Base-by-base conservation (phyloP, 2,797 vertebrate genomes). In the Thalassophryne amazonica region DNA sequence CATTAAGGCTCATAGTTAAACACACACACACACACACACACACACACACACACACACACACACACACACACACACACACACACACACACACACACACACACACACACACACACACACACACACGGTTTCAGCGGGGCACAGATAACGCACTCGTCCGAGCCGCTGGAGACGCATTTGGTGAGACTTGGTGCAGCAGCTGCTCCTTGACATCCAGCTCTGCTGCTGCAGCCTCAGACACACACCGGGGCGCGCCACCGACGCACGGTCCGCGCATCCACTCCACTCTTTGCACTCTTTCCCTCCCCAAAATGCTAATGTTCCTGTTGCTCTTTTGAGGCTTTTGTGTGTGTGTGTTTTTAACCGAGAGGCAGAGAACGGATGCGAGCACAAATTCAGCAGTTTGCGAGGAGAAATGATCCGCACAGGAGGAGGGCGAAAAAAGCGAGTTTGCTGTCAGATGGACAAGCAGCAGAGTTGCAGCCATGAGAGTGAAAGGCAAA, bases 181-280 rank as follows among this genome's bases (percentile, higher is more conserved):
- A 81, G 79, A 64, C 77, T 78, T 69, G n/a, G n/a, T n/a, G n/a
- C 38, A 66, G 12, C 74, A 71, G 74, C 73, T 71, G 73, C 63
- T 67, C 61, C 69, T 78, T 24, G 46, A 18, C 25, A 77, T 72
- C 58, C 60, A 64, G 52, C 83, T 78, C 81, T 45, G 71, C 75
- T 76, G 48, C 79, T 41, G 73, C 84, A 37, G 70, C 80, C 79
- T 60, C 58, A 72, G 76, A 60, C 25, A 75, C 83, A 17, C 86
- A 10, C 68, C 39, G 73, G 77, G 80, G 81, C 42, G 56, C 61
- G 74, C 57, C 62, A 55, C 61, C 41, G 57, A 61, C 73, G 51
- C 64, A 60, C 75, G 60, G 21, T 1, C 17, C 12, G 15, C 12
- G 36, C 70, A 83, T 78, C 69, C 52, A 3, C 19, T 64, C 64